These are phyloP conservation scores for Mallateleia sp. DNA, from an alignment of 2,888 invertebrate species.

Conservation along the genomic window DNA sequence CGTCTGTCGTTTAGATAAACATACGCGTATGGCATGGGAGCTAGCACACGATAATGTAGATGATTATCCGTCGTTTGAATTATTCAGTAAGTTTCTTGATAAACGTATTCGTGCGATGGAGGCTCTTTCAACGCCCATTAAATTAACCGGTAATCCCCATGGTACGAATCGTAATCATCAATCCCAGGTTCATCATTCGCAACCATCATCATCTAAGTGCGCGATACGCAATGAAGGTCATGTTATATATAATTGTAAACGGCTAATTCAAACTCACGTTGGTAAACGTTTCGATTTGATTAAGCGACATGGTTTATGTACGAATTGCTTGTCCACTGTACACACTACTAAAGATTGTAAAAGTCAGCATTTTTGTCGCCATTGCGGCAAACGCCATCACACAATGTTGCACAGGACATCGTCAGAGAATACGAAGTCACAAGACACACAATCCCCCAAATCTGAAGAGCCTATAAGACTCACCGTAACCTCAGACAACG, in stretches of 20 bases:
- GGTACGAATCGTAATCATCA: neutral
- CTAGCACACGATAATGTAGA: neutral
- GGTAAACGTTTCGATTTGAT: neutral
- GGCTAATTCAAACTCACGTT: neutral
- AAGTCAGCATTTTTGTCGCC: neutral
- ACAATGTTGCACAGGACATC: neutral
- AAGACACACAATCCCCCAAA: no score
- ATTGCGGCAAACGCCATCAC: neutral
- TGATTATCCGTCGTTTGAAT: conserved; percentile 4
- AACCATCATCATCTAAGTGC: neutral
- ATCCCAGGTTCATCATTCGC: no score
- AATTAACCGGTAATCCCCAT: no score
- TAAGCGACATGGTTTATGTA: neutral
- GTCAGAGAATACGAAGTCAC: no score
- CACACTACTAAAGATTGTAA: neutral
- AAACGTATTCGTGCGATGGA: conserved; percentile 11
- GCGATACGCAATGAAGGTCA: neutral
- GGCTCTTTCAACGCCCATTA: no score
- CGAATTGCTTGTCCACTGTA: neutral
- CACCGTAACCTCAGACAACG: neutral
- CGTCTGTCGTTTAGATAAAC: no score
- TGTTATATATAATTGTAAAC: neutral
- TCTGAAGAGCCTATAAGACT: no score
- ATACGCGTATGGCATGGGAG: conserved; percentile 8
- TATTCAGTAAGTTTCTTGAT: neutral